phyloP scores from a whole-genome alignment of 1,140 invertebrate species.

The Lucilia cuprina region DNA sequence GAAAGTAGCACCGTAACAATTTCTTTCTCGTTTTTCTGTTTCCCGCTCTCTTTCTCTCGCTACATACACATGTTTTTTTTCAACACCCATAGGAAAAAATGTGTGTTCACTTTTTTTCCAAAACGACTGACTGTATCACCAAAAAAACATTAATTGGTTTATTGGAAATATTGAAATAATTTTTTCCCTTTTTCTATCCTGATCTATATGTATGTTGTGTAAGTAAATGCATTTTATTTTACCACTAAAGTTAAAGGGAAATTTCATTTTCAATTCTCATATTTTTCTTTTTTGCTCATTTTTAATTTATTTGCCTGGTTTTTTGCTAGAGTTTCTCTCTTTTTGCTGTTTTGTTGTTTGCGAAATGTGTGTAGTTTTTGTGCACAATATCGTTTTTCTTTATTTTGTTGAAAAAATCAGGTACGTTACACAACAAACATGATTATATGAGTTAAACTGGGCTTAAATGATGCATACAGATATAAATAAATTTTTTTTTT shows the following conservation, averaged over 20 bases:
- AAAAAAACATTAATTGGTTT: constrained; percentile 29
- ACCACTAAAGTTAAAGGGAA: not conserved
- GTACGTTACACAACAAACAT: constrained; percentile 2
- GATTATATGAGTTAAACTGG: constrained; percentile 2
- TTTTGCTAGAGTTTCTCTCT: not conserved
- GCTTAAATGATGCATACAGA: not conserved
- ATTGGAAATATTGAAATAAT: constrained; percentile 31
- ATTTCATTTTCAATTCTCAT: not conserved
- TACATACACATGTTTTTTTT: no score
- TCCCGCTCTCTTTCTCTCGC: no score
- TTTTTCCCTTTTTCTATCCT: not conserved
- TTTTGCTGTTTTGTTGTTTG: not conserved
- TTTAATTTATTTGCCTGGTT: not conserved
- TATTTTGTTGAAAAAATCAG: not conserved
- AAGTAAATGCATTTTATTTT: no score
- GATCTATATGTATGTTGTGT: no score
- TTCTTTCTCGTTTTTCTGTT: no score
- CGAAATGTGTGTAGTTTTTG: not conserved
- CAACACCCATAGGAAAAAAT: not conserved
- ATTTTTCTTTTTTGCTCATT: no score
- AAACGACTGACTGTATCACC: not conserved
- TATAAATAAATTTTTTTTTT: not conserved
- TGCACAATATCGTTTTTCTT: not conserved
- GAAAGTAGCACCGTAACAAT: no score
- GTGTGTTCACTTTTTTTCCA: not conserved